These are phyloP conservation scores for Hyles lineata DNA, from an alignment of 2,888 invertebrate genomes.

Conservation along the genomic window DNA sequence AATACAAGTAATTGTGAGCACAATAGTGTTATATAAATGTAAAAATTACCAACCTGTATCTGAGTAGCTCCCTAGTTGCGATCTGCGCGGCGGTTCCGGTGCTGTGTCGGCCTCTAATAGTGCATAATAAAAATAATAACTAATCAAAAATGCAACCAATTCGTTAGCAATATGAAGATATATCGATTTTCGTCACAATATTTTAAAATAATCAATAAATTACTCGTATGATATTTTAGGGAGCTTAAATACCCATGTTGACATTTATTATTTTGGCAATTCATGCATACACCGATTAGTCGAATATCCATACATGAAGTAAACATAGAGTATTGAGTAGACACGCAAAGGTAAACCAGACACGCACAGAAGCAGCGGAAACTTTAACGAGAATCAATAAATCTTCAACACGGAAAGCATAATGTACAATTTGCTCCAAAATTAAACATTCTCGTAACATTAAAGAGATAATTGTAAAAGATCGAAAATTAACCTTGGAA, in stretches of 20 bases:
- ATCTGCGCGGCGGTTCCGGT: constrained; percentile 87
- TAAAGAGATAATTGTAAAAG: constrained; percentile 40
- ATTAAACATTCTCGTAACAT: constrained; percentile 59
- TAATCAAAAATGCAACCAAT: constrained; percentile 43
- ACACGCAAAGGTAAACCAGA: constrained; percentile 54
- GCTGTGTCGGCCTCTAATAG: constrained; percentile 86
- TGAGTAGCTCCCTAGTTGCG: constrained; percentile 81
- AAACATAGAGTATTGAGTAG: constrained; percentile 36
- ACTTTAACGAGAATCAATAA: constrained; percentile 66
- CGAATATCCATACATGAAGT: constrained; percentile 2
- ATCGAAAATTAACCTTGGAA: constrained; percentile 87
- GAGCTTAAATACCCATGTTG: neutral
- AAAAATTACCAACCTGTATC: constrained; percentile 82
- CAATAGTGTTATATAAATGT: constrained; percentile 31
- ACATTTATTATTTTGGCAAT: neutral
- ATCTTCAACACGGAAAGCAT: constrained; percentile 55
- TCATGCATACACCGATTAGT: constrained; percentile 1
- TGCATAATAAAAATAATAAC: constrained; percentile 64
- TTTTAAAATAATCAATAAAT: neutral
- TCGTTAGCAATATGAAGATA: constrained; percentile 42
- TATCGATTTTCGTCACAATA: constrained; percentile 50
- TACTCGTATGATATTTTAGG: neutral
- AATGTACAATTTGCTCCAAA: constrained; percentile 70
- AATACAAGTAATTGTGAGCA: neutral
- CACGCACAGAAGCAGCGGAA: constrained; percentile 52